phyloP scores from a whole-genome alignment of 1,140 invertebrate species.

The Drosophila santomea region DNA sequence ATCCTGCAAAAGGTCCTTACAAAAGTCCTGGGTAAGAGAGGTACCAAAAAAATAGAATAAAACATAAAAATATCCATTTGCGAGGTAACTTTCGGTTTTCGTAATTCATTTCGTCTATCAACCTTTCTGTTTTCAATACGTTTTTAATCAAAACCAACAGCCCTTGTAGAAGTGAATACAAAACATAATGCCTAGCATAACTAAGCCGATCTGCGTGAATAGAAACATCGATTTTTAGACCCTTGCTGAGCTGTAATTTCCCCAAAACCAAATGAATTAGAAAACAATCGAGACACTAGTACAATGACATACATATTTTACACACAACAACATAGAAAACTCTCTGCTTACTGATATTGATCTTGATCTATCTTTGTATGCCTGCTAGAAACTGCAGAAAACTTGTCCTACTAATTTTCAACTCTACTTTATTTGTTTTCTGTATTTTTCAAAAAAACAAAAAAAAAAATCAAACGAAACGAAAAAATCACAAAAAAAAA shows the following conservation, averaged over 20 bases:
- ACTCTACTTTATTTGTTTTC: conserved; percentile 74
- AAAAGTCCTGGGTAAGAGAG: conserved; percentile 16
- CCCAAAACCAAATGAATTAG: conserved; percentile 24
- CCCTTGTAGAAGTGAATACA: conserved; percentile 1
- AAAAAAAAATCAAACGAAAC: not conserved
- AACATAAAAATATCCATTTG: not conserved
- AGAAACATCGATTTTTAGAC: conserved; percentile 22
- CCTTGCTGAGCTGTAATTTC: conserved; percentile 20
- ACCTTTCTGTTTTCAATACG: conserved; percentile 17
- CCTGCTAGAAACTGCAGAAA: conserved; percentile 41
- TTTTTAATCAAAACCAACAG: conserved; percentile 3
- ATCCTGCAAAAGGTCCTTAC: not conserved
- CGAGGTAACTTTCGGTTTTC: conserved; percentile 28
- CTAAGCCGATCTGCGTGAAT: conserved; percentile 24
- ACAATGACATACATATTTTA: conserved; percentile 17
- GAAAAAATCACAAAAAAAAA: conserved; percentile 29
- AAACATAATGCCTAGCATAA: conserved; percentile 15
- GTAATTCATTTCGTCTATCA: conserved; percentile 28
- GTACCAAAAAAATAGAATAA: not conserved
- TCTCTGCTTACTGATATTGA: conserved; percentile 52
- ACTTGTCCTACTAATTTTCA: conserved; percentile 74
- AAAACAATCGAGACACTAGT: conserved; percentile 15
- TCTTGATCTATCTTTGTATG: conserved; percentile 61
- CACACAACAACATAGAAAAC: conserved; percentile 30
- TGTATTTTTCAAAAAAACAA: conserved; percentile 63